A percentile compares a stretch with the other conserved stretches of the same genome.
phyloP scores from a whole-genome alignment of 2,888 invertebrate species.

The Thereva unica region DNA sequence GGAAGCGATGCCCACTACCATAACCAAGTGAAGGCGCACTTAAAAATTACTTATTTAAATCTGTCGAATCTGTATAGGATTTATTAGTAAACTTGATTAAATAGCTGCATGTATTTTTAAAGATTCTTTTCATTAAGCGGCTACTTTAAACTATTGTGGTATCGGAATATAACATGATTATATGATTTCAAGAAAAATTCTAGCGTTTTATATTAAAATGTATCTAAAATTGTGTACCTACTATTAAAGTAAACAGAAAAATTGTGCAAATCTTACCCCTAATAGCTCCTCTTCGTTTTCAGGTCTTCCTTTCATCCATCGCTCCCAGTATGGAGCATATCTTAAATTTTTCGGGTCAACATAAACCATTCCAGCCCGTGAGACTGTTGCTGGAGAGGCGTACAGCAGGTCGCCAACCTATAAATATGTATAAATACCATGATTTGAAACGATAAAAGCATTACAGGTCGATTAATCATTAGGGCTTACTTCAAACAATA shows the following conservation, averaged over 20 bases:
- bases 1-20: too few species aligned
- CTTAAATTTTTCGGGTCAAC: constrained; percentile 91
- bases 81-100: too few species aligned
- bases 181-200: too few species aligned
- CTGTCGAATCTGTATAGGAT: too few species aligned
- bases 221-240: background rate
- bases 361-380: constrained; percentile 91
- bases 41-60: too few species aligned
- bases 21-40: too few species aligned
- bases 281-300: constrained; percentile 61
- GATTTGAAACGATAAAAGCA: constrained; percentile 11
- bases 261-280: constrained; percentile 41
- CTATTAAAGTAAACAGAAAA: background rate
- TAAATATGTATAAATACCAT: constrained; percentile 18
- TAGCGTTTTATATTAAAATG: background rate
- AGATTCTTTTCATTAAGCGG: too few species aligned
- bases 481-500: constrained; percentile 76
- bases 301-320: constrained; percentile 70
- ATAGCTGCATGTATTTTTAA: too few species aligned
- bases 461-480: constrained; percentile 24
- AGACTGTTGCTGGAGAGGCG: constrained; percentile 92
- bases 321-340: constrained; percentile 83
- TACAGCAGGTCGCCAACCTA: constrained; percentile 84
- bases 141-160: too few species aligned
- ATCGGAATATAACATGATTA: too few species aligned